phyloP scores from a whole-genome alignment of 2,113 vertebrate species.

The Notarius lentiginosus region DNA sequence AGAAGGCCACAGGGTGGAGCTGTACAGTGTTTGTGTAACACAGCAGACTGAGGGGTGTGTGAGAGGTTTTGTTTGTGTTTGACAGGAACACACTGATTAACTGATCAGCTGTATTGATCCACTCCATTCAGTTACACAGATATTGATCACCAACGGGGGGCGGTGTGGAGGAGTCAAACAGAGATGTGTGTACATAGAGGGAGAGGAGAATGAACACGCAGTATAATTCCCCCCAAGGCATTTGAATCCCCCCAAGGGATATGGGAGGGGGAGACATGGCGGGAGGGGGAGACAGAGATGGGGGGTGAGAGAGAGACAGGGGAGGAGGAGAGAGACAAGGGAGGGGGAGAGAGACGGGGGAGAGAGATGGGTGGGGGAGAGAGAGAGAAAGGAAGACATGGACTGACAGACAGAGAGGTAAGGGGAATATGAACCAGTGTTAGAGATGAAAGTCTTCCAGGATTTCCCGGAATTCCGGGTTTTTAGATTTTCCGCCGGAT shows the following conservation, averaged over 20 bases:
- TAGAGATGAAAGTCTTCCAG: no score
- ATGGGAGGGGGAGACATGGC: no score
- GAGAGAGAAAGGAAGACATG: no score
- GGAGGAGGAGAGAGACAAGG: no score
- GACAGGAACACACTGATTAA: slow-evolving; percentile 23
- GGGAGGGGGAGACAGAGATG: no score
- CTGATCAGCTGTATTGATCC: slow-evolving; percentile 42
- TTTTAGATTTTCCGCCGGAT: no score
- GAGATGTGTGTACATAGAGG: not conserved
- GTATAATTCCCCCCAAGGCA: not conserved
- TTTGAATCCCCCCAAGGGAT: not conserved
- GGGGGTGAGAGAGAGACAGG: no score
- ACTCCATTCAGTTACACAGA: not conserved
- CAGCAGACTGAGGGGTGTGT: not conserved
- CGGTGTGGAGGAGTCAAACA: not conserved
- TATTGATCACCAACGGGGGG: not conserved
- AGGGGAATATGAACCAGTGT: not conserved
- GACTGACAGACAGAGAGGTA: no score
- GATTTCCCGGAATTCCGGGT: no score
- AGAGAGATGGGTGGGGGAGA: no score
- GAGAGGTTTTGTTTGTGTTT: not conserved
- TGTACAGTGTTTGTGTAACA: not conserved
- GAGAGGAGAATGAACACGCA: not conserved
- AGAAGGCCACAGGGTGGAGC: not conserved
- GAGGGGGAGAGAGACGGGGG: no score